Conservation (phyloP, 2,113 vertebrate species). For the Fulmarus glacialis region DNA sequence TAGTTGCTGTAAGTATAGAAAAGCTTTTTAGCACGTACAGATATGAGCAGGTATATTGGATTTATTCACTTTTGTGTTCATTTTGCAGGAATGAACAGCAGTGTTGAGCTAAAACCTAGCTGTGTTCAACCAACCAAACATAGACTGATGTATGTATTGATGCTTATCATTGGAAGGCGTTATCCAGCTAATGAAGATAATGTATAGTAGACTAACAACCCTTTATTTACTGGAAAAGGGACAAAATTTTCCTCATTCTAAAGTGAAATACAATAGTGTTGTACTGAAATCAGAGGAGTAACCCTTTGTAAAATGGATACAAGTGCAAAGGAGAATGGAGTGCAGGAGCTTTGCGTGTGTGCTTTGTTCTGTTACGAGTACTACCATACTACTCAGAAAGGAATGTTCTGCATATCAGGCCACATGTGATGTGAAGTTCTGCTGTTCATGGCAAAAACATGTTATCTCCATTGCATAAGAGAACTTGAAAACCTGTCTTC, state of each 20-base stretch:
- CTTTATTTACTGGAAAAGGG: neutral
- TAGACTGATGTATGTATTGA: neutral
- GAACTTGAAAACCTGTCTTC: neutral
- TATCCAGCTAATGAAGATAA: neutral
- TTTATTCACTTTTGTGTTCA: neutral
- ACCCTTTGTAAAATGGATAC: neutral
- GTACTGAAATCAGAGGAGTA: neutral
- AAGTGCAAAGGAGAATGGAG: neutral
- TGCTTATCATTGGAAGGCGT: neutral
- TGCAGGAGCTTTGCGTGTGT: rapidly evolving
- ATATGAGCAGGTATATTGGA: neutral
- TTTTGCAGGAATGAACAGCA: neutral
- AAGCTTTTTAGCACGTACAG: neutral
- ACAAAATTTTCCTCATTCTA: neutral
- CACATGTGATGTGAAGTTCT: neutral
- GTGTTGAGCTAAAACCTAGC: neutral
- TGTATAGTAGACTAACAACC: neutral
- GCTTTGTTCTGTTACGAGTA: neutral
- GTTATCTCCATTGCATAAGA: neutral
- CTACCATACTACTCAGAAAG: neutral
- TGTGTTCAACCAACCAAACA: neutral
- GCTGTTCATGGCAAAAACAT: neutral
- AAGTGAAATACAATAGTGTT: neutral
- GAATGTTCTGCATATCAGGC: neutral
- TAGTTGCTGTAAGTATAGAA: neutral